phyloP scores from a whole-genome alignment of 2,797 vertebrate species.

The Artibeus jamaicensis region DNA sequence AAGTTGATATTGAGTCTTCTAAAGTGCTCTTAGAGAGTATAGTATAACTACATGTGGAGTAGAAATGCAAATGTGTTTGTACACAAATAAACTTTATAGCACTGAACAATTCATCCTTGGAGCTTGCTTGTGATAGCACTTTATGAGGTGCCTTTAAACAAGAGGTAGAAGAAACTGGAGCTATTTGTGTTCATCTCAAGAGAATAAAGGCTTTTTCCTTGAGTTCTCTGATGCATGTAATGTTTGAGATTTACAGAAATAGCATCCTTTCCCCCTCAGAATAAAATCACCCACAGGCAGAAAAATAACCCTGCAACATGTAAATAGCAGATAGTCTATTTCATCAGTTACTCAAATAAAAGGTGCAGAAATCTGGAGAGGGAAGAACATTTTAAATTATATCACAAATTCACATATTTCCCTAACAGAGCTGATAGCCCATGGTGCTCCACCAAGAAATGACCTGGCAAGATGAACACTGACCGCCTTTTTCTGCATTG shows the following conservation, averaged over 20 bases:
- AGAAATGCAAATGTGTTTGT: neutral
- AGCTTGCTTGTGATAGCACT: neutral
- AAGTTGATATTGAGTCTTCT: neutral
- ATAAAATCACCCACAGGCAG: constrained; percentile 40
- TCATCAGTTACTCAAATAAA: constrained; percentile 26
- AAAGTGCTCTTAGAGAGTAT: neutral
- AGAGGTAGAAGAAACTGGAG: constrained; percentile 34
- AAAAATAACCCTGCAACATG: constrained; percentile 37
- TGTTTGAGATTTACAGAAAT: constrained; percentile 55
- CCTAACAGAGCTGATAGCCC: neutral
- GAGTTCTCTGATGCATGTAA: constrained; percentile 21
- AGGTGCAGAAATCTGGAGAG: neutral
- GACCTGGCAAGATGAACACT: neutral
- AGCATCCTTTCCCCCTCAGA: constrained; percentile 45
- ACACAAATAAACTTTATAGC: constrained; percentile 45
- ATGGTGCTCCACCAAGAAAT: neutral
- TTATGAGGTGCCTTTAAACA: constrained; percentile 60
- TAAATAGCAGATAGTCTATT: constrained; percentile 4
- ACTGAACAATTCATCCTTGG: constrained; percentile 23
- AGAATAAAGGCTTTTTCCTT: constrained; percentile 59
- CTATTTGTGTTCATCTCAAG: constrained; percentile 45
- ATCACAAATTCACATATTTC: neutral
- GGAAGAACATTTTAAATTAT: neutral
- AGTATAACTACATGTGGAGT: neutral
- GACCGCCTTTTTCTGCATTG: neutral